Evolutionary conservation across 1,140 invertebrate genomes (phyloP), one percentile per base, ranked within the genome.

Genomic region (Caenorhabditis latens): DNA sequence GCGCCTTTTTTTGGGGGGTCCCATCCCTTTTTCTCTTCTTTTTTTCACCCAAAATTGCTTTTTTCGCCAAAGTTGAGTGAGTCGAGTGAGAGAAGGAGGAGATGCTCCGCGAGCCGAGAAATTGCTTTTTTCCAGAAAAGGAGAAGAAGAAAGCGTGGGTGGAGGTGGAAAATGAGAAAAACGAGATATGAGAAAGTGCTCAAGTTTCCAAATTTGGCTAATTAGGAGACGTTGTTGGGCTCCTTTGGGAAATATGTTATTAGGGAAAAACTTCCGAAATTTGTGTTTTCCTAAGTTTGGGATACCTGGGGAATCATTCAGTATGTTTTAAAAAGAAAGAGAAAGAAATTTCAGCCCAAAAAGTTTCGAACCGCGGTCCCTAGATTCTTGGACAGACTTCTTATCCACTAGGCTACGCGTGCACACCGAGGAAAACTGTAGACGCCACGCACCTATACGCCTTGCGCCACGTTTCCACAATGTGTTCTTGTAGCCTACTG

Each of bases 11-110:
- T 79, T 32, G 42, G 67, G 42, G 21, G 67, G 67, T 71, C 67
- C 67, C 67, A 40, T 65, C 63, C 24, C 16, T n/a, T 40, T 42
- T 24, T 65, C n/a, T 79, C 71, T 9, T 21, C 46, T 50, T 63
- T 63, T 63, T 63, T 63, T 32, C 61, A 63, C 71, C 46, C 46
- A 48, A 79, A 79, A 79, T 79, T 79, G 71, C 46, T 79, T 79
- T 79, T 48, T 75, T 75, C 42, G 13, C 42, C 21, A 13, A 40
- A 19, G 46, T 14, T n/a, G 7, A 42, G 67, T 8, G 24, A 79
- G 71, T 79, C 53, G 46, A 79, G 71, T 50, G 46, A 79, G 71
- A 65, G 42, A 19, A 42, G 9, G 67, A 75, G 8, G 14, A 16
- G 8, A 9, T n/a, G 14, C n/a, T 16, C 57, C 16, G 16, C 21